These are phyloP conservation scores for Drosophila parabipectinata DNA, from an alignment of 1,140 invertebrate genomes.

Conservation along the genomic window DNA sequence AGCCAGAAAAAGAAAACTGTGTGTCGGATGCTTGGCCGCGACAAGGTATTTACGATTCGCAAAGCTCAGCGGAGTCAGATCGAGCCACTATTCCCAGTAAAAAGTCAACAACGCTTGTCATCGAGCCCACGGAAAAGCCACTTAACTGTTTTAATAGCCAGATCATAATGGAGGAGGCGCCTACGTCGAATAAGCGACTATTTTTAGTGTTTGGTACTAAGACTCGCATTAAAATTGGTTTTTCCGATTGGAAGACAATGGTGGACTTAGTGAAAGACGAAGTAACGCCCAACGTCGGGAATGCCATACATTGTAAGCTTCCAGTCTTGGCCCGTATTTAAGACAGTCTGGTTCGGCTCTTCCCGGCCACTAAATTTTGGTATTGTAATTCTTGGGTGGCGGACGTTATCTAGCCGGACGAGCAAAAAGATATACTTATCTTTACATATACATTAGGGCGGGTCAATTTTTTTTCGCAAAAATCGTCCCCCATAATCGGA, in stretches of 20 bases:
- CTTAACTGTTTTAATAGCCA: constrained; percentile 25
- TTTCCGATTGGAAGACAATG: background rate
- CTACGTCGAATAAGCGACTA: constrained; percentile 7
- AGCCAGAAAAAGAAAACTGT: too few relatives aligned
- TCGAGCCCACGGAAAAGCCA: constrained; percentile 18
- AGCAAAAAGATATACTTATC: too few relatives aligned
- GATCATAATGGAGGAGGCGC: constrained; percentile 8
- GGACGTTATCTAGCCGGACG: too few relatives aligned
- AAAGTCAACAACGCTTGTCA: constrained; percentile 7
- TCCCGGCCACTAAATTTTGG: background rate
- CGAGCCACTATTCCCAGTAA: constrained; percentile 18
- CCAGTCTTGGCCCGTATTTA: background rate
- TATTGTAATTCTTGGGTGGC: too few relatives aligned
- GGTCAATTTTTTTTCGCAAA: too few relatives aligned
- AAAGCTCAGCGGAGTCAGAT: background rate
- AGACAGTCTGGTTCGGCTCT: background rate
- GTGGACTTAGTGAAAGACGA: background rate
- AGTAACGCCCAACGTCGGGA: background rate
- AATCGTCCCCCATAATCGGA: too few relatives aligned
- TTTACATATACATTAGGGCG: too few relatives aligned
- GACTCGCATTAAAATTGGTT: background rate
- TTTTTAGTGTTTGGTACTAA: constrained; percentile 7
- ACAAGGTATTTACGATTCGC: too few relatives aligned
- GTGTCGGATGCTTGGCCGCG: too few relatives aligned
- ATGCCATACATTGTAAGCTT: background rate